These are phyloP conservation scores for Lithophane leautieri DNA, from an alignment of 2,888 invertebrate species.

Conservation along the genomic window DNA sequence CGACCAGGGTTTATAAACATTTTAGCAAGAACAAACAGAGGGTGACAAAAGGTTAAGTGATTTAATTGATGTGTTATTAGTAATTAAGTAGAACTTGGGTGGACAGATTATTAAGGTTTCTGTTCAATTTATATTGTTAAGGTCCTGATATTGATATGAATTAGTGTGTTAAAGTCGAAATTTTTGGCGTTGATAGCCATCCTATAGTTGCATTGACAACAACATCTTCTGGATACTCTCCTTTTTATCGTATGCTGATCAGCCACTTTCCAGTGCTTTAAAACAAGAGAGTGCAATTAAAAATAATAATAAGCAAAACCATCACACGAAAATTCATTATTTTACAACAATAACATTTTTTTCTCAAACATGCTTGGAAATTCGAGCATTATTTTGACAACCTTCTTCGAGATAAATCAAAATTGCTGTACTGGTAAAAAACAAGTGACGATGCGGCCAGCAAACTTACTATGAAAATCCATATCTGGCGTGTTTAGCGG, in stretches of 20 bases:
- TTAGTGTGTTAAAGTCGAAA: neutral
- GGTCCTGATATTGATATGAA: neutral
- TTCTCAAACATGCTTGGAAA: too few species aligned
- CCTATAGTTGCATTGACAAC: neutral
- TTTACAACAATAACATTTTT: neutral
- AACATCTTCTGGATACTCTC: neutral
- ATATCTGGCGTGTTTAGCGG: too few species aligned
- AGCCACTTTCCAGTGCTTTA: neutral
- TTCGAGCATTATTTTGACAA: too few species aligned
- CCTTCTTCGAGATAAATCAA: too few species aligned
- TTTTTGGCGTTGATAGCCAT: neutral
- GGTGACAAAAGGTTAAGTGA: slow-evolving; percentile 59
- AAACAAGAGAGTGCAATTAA: neutral
- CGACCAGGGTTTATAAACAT: slow-evolving; percentile 55
- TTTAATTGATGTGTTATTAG: slow-evolving; percentile 57
- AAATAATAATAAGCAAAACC: too few species aligned
- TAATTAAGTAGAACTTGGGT: slow-evolving; percentile 43
- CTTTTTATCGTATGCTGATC: neutral
- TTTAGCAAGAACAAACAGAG: slow-evolving; percentile 54
- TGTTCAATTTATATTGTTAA: neutral
- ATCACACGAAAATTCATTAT: neutral
- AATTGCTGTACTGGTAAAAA: too few species aligned
- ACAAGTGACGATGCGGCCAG: too few species aligned
- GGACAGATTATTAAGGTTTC: slow-evolving; percentile 28
- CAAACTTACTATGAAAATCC: too few species aligned